Conservation (phyloP, 2,113 vertebrate species). For the Aegotheles bennettii region DNA sequence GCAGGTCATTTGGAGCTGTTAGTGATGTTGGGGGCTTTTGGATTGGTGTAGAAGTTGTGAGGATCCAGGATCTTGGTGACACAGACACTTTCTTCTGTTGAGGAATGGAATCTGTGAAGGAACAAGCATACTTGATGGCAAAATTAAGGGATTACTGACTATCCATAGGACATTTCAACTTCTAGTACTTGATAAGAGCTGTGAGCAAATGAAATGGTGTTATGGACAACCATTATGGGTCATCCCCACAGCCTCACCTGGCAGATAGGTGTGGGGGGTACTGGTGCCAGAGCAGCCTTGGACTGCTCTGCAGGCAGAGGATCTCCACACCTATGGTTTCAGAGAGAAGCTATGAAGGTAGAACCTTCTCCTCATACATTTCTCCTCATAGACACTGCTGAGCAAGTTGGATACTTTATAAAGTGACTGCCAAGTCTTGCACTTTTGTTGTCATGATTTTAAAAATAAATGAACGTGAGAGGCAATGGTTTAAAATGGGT, state of each 20-base stretch:
- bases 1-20: not conserved
- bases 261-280: not conserved
- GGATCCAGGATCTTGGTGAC: not conserved
- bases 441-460: not conserved
- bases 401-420: not conserved
- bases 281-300: not conserved
- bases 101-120: not conserved
- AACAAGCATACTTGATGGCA: not conserved
- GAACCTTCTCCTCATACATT: rapidly evolving
- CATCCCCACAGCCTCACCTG: not conserved
- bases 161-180: not conserved
- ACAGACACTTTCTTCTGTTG: not conserved
- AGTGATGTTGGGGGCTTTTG: not conserved
- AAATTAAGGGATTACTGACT: not conserved
- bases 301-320: not conserved
- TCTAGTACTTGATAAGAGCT: not conserved
- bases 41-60: not conserved
- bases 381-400: not conserved
- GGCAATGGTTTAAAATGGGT: not conserved
- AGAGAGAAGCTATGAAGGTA: not conserved
- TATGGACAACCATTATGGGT: not conserved
- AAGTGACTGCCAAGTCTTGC: not conserved
- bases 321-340: not conserved
- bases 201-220: not conserved
- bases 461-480: not conserved